Conservation (phyloP, 2,797 vertebrate species). For the Phalloptychus januarius region DNA sequence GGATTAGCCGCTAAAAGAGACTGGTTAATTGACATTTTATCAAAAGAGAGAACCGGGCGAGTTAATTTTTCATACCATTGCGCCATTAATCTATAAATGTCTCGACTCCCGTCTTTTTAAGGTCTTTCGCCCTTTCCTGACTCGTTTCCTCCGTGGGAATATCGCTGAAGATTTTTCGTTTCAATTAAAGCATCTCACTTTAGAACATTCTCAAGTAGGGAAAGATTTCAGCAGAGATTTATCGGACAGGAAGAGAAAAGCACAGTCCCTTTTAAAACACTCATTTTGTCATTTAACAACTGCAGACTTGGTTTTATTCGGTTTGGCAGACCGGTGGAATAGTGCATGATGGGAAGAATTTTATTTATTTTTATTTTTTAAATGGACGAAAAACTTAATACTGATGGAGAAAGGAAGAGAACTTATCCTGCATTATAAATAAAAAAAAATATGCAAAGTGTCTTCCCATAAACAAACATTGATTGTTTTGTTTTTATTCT, state of each 20-base stretch:
- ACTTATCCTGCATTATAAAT: background rate
- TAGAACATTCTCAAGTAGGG: background rate
- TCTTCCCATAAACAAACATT: background rate
- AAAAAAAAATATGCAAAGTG: background rate
- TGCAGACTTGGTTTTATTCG: background rate
- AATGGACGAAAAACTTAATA: background rate
- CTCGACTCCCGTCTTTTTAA: background rate
- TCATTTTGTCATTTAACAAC: background rate
- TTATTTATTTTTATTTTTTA: background rate
- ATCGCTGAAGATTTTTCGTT: background rate
- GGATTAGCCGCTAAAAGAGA: conserved; percentile 60
- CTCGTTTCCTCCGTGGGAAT: conserved; percentile 2
- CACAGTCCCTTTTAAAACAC: background rate
- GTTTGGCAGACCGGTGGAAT: background rate
- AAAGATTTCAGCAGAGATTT: background rate
- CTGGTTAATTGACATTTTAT: conserved; percentile 69
- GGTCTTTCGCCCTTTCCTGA: background rate
- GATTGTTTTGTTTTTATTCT: background rate
- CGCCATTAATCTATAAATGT: conserved; percentile 37
- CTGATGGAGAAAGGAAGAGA: background rate
- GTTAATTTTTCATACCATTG: conserved; percentile 51
- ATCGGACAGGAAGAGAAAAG: background rate
- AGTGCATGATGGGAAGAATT: background rate
- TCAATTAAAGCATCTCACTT: background rate
- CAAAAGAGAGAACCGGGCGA: conserved; percentile 47